These are phyloP conservation scores for Xiphophorus hellerii DNA, from an alignment of 2,113 vertebrate species.

Conservation along the genomic window DNA sequence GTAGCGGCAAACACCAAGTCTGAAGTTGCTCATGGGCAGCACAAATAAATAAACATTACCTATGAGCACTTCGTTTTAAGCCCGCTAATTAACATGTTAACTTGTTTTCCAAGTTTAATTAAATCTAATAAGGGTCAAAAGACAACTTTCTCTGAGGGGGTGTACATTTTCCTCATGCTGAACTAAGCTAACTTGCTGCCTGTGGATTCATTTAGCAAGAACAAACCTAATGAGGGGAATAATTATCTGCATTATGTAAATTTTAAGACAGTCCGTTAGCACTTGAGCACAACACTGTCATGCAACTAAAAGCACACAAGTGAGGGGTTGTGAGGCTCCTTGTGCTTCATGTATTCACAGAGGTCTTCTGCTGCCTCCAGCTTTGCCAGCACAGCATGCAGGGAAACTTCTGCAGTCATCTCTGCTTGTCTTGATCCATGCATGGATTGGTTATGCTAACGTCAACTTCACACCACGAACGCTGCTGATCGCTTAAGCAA, in stretches of 20 bases:
- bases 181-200: slow-evolving; percentile 10
- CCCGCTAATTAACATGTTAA: background rate
- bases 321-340: slow-evolving; percentile 6
- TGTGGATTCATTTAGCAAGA: background rate
- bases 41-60: background rate
- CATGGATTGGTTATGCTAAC: background rate
- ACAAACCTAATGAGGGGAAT: background rate
- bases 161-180: background rate
- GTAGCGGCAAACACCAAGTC: background rate
- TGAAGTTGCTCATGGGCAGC: background rate
- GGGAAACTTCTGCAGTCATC: slow-evolving; percentile 24
- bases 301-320: slow-evolving; percentile 1
- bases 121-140: slow-evolving; percentile 1
- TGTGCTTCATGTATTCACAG: background rate
- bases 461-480: slow-evolving; percentile 27
- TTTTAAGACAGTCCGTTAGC: background rate
- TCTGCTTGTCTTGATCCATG: background rate
- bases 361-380: slow-evolving; percentile 29
- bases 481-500: slow-evolving; percentile 39
- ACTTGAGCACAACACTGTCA: background rate
- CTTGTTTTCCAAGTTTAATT: slow-evolving; percentile 9
- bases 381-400: slow-evolving; percentile 37
- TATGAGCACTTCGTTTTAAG: background rate
- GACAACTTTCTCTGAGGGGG: background rate
- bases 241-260: slow-evolving; percentile 4